Base-by-base conservation (phyloP, 1,140 invertebrate genomes). In the Cataglyphis hispanica region DNA sequence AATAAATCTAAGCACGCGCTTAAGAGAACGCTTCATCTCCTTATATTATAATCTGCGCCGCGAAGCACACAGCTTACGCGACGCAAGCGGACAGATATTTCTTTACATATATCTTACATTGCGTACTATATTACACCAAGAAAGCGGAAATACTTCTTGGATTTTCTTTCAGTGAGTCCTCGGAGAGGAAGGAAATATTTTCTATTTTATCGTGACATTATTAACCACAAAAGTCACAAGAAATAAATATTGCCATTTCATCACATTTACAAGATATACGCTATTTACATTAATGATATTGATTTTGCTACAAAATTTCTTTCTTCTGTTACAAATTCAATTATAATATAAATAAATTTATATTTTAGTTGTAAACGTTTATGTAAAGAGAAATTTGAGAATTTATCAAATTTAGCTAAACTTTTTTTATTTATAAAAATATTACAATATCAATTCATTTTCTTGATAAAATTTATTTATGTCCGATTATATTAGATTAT, bases 31-130 rank as follows among this genome's bases (percentile, higher is more conserved):
- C 74, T 64, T 67, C 78, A 50, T 58, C 34, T 67, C 80, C 43
- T 76, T 70, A 84, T 64, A 56, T 75, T 87, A 72, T 84, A 81
- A 88, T 88, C 81, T 78, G 64, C 77, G 64, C 77, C 70, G 40
- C 19, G 43, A 76, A 64, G 78, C 63, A 61, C 63, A 67, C 40
- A 76, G 60, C 46, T 87, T 81, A 61, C 34, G 16, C n/a, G 70
- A 74, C 34, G 22, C 31, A 67, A 50, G 67, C 11, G 25, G 34
- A 50, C 34, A 69, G 66, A 63, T 87, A 63, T 81, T 75, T 84
- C 69, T 80, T 80, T 70, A 80, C 67, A 80, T 58, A 56, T 69
- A 37, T 40, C 46, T 80, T 53, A 80, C 22, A 80, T 80, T 58
- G 31, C 64, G 64, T 80, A 22, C 25, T 34, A 70, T 80, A 80